These are phyloP conservation scores for Cyrtorhinus lividipennis DNA, from an alignment of 1,140 invertebrate species.

Conservation along the genomic window DNA sequence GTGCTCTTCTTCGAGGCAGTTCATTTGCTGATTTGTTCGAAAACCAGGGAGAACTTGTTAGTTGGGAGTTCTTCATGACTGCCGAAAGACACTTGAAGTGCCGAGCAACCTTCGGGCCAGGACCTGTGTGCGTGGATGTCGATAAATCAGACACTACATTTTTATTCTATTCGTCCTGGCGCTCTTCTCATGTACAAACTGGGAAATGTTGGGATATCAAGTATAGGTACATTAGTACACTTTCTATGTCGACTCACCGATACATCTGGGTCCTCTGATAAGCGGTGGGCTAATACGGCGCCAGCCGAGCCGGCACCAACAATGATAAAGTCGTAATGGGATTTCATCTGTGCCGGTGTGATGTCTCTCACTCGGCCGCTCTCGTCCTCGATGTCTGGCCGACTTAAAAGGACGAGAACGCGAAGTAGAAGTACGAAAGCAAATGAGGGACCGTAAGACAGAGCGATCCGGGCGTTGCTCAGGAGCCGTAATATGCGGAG, in stretches of 20 bases:
- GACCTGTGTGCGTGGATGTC: too few species aligned
- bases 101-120: too few species aligned
- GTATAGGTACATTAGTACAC: too few species aligned
- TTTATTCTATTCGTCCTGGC: too few species aligned
- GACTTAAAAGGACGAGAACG: slow-evolving; percentile 38
- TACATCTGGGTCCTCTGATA: slow-evolving; percentile 53
- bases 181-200: too few species aligned
- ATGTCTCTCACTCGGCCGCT: slow-evolving; percentile 37
- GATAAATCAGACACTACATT: too few species aligned
- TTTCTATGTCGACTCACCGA: slow-evolving; percentile 32
- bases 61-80: too few species aligned
- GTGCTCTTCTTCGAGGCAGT: too few species aligned
- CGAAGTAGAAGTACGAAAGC: slow-evolving; percentile 43
- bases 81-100: too few species aligned
- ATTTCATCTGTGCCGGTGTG: slow-evolving; percentile 32
- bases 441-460: slow-evolving; percentile 43
- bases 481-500: slow-evolving; percentile 10
- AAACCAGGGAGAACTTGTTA: too few species aligned
- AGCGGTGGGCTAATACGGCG: slow-evolving; percentile 56
- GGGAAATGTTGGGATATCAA: too few species aligned
- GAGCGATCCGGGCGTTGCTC: slow-evolving; percentile 41
- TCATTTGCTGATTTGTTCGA: too few species aligned
- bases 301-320: slow-evolving; percentile 75
- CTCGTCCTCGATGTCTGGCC: slow-evolving; percentile 50
- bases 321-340: slow-evolving; percentile 56